phyloP scores from a whole-genome alignment of 2,888 invertebrate species.

The Chelonus formosanus region DNA sequence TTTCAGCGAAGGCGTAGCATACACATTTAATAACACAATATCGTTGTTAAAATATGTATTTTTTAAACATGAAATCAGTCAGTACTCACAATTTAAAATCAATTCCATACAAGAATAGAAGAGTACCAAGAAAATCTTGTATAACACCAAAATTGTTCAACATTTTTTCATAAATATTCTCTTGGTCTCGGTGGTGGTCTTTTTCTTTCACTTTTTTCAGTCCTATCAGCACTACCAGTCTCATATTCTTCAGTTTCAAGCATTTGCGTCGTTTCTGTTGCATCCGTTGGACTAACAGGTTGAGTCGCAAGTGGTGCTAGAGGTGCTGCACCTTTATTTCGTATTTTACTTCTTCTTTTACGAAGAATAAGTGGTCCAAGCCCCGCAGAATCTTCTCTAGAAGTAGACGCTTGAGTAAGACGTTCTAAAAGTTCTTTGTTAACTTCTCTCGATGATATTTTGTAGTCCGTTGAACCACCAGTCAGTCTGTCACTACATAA shows the following conservation, averaged over 20 bases:
- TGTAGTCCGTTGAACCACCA: constrained; percentile 30
- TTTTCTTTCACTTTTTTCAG: constrained; percentile 53
- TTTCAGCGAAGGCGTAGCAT: constrained; percentile 12
- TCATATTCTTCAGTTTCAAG: constrained; percentile 62
- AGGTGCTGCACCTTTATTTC: constrained; percentile 67
- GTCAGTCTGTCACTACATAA: constrained; percentile 39
- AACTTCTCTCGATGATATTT: constrained; percentile 48
- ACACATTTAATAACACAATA: not conserved
- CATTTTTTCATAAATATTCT: constrained; percentile 61
- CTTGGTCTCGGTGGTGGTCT: constrained; percentile 61
- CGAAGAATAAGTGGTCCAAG: constrained; percentile 63
- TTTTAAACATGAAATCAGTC: not conserved
- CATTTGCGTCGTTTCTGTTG: constrained; percentile 70
- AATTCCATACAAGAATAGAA: constrained; percentile 5
- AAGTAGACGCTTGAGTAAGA: constrained; percentile 56
- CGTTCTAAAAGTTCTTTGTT: constrained; percentile 59
- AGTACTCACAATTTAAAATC: not conserved
- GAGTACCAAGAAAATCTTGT: not conserved
- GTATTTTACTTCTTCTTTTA: constrained; percentile 72
- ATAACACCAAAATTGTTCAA: too few species aligned
- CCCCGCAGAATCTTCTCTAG: constrained; percentile 49
- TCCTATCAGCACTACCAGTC: constrained; percentile 42
- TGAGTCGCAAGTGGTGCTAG: constrained; percentile 68
- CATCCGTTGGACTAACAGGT: constrained; percentile 66
- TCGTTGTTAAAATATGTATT: constrained; percentile 3